phyloP scores from a whole-genome alignment of 2,797 vertebrate genomes.

The Perodicticus potto region DNA sequence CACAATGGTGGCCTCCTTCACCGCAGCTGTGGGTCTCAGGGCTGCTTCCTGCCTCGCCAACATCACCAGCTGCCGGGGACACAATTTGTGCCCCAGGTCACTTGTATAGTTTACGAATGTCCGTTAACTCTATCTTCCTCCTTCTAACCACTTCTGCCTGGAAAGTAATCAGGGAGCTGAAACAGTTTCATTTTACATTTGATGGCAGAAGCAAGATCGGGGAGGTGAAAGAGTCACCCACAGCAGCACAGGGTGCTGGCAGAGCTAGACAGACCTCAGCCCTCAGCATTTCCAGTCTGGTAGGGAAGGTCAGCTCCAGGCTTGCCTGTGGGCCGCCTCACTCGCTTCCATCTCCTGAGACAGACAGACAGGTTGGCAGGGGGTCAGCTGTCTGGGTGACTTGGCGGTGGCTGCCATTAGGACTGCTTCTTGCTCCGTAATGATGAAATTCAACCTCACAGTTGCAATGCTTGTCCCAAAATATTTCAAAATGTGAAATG shows the following conservation, averaged over 20 bases:
- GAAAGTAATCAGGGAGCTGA: background rate
- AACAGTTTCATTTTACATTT: conserved; percentile 38
- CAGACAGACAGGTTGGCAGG: background rate
- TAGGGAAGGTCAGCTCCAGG: background rate
- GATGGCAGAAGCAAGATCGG: conserved; percentile 44
- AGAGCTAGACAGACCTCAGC: background rate
- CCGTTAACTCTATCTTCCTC: background rate
- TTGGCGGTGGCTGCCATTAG: background rate
- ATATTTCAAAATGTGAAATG: conserved; percentile 81
- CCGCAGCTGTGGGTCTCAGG: rapidly evolving
- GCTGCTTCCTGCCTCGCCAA: background rate
- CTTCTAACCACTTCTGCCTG: background rate
- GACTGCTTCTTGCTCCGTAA: conserved; percentile 28
- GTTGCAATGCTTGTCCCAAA: conserved; percentile 79
- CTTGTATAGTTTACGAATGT: background rate
- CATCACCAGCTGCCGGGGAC: background rate
- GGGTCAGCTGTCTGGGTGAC: conserved; percentile 58
- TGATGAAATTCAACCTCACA: conserved; percentile 72
- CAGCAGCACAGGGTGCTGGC: background rate
- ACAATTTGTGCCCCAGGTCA: background rate
- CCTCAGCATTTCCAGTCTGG: background rate
- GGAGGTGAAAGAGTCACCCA: conserved; percentile 29
- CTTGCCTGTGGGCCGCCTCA: background rate
- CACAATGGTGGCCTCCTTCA: rapidly evolving
- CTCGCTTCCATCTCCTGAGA: background rate